Percentiles rank a stretch among this genome's conserved stretches.
phyloP scores from a whole-genome alignment of 2,888 invertebrate species.

The Drosophila subquinaria region DNA sequence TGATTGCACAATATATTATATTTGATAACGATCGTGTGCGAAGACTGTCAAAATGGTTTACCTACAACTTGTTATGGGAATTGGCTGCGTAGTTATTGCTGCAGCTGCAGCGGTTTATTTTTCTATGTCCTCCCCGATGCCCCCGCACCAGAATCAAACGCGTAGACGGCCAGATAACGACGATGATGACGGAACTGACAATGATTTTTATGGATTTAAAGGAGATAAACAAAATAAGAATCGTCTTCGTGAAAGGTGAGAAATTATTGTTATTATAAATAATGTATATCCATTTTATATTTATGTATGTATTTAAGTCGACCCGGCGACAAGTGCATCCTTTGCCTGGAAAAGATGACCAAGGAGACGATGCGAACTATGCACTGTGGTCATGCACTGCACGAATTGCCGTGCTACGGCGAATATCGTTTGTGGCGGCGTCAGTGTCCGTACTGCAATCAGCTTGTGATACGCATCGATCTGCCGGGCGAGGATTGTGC shows the following conservation, averaged over 20 bases:
- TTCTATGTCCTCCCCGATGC: not conserved
- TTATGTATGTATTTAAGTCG: slow-evolving; percentile 25
- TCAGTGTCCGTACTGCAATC: slow-evolving; percentile 42
- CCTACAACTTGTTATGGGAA: slow-evolving; percentile 14
- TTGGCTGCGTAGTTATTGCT: slow-evolving; percentile 41
- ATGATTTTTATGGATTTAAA: not conserved
- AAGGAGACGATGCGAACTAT: slow-evolving; percentile 29
- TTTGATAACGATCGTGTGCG: slow-evolving; percentile 84
- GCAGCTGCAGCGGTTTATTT: slow-evolving; percentile 38
- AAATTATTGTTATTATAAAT: not conserved
- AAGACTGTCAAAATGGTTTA: slow-evolving; percentile 44
- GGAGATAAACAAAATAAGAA: not conserved
- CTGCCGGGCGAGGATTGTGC: slow-evolving; percentile 52
- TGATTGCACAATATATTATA: slow-evolving; percentile 1
- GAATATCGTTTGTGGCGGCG: not conserved
- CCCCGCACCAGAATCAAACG: not conserved
- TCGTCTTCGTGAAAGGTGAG: slow-evolving; percentile 13
- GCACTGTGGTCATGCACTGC: slow-evolving; percentile 58
- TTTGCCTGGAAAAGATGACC: slow-evolving; percentile 31
- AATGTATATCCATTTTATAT: not conserved
- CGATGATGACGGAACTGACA: not conserved
- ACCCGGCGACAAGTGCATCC: slow-evolving; percentile 47
- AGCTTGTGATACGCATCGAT: slow-evolving; percentile 7
- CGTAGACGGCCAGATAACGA: not conserved
- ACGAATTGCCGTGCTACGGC: slow-evolving; percentile 26